A percentile compares a stretch with the other conserved stretches of the same genome.
These are phyloP conservation scores for Podargus strigoides DNA, from an alignment of 2,797 vertebrate genomes.

Conservation along the genomic window DNA sequence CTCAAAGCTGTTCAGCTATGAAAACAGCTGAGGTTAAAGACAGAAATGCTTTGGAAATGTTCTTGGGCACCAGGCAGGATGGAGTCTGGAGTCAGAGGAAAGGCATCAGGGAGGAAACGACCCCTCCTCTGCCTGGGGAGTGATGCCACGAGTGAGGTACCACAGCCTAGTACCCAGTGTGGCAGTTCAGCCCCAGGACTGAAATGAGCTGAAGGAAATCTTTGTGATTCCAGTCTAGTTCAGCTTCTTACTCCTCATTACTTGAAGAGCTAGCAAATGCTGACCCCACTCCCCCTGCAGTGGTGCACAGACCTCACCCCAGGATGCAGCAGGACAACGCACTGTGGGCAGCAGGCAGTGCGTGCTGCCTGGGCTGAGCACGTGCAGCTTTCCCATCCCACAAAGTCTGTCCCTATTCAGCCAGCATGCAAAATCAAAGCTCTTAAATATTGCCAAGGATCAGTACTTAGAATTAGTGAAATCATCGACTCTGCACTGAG, in stretches of 20 bases:
- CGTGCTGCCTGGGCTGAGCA: accelerated
- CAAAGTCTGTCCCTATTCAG: neutral
- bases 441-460: neutral
- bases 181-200: accelerated
- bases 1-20: neutral
- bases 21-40: neutral
- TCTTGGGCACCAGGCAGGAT: neutral
- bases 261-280: neutral
- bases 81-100: neutral
- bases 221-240: neutral
- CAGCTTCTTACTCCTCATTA: neutral
- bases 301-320: accelerated
- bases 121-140: neutral
- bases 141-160: no score
- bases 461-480: neutral
- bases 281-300: accelerated
- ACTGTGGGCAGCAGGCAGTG: neutral
- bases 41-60: neutral
- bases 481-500: accelerated
- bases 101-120: neutral
- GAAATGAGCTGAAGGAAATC: neutral
- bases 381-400: neutral
- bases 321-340: accelerated
- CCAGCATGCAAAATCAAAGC: neutral
- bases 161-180: neutral